Evolutionary conservation across 2,797 vertebrate genomes (phyloP), one percentile per base, ranked within the genome.

Genomic region (Phylloscopus collybita): DNA sequence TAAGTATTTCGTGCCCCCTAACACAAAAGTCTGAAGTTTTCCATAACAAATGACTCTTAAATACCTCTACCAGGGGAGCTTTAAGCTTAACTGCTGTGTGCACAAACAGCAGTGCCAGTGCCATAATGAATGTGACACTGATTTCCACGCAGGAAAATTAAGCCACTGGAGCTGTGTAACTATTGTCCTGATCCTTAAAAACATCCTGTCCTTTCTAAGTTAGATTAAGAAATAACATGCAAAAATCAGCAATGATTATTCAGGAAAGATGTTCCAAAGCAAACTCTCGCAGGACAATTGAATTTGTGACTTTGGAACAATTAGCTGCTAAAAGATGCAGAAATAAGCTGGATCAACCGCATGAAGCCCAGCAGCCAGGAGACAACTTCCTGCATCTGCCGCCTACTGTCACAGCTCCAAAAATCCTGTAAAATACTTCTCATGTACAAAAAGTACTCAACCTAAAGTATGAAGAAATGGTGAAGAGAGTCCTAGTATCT

Each of bases 201-300:
- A 96, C 80, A 96, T 88, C 91, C 91, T 84, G 78, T 86, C 72
- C 88, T 90, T 93, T 93, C 72, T 80, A 93, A 95, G 95, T 93
- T 85, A 85, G 38, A 91, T 61, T 71, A 95, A 59, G 38, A 82
- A 89, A 92, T 90, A 84, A 64, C 78, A 95, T 38, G 91, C 75
- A 96, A 94, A 95, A 96, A 80, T 36, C 83, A 90, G 64, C 78
- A 90, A 53, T 4, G 30, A 90, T 71, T 86, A 94, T 87, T 91
- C 91, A 95, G 74, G 78, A 85, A 96, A 96, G 86, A 96, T 86
- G 88, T 87, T 92, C 87, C 74, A 93, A 93, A 89, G 79, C 71
- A 92, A 96, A 93, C 64, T 92, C 86, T 92, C 1, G 0, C 70
- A 86, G 72, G 56, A 88, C 80, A 94, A 92, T 79, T 86, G 86